Conservation (phyloP, 2,888 invertebrate species). For the Dichetophora obliterata region DNA sequence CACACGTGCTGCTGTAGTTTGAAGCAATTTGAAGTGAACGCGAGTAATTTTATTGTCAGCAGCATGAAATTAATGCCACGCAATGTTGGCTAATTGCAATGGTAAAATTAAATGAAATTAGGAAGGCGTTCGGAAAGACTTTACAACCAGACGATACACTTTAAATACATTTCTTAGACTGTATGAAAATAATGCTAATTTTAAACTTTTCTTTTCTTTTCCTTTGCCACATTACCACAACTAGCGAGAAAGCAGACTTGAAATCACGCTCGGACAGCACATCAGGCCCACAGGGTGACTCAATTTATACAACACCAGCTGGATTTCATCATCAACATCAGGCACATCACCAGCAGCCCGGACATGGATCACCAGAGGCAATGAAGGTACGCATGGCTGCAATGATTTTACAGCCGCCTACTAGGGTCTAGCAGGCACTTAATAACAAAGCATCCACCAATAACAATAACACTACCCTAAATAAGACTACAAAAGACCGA, state of each 20-base stretch:
- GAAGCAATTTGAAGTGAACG: no score
- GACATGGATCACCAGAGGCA: constrained; percentile 77
- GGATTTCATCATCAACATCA: constrained; percentile 68
- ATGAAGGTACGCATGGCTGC: constrained; percentile 92
- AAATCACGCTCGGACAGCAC: constrained; percentile 70
- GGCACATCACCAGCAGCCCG: constrained; percentile 61
- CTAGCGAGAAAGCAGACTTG: constrained; percentile 70
- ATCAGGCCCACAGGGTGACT: constrained; percentile 80
- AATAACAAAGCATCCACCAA: constrained; percentile 57
- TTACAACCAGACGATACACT: no score
- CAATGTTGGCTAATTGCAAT: no score
- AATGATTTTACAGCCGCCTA: constrained; percentile 90
- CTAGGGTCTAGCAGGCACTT: constrained; percentile 77
- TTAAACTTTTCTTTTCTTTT: neutral
- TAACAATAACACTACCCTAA: constrained; percentile 50
- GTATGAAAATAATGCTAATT: neutral
- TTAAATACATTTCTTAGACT: neutral
- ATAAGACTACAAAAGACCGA: constrained; percentile 44
- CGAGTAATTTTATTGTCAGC: no score
- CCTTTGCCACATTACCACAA: constrained; percentile 42
- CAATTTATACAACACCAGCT: constrained; percentile 77
- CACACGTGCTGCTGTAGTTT: no score
- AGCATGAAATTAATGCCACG: no score
- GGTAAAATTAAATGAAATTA: no score
- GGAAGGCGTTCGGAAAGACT: no score